Evolutionary conservation across 2,113 vertebrate genomes (phyloP).

Genomic region (Onychorhynchus coronatus): DNA sequence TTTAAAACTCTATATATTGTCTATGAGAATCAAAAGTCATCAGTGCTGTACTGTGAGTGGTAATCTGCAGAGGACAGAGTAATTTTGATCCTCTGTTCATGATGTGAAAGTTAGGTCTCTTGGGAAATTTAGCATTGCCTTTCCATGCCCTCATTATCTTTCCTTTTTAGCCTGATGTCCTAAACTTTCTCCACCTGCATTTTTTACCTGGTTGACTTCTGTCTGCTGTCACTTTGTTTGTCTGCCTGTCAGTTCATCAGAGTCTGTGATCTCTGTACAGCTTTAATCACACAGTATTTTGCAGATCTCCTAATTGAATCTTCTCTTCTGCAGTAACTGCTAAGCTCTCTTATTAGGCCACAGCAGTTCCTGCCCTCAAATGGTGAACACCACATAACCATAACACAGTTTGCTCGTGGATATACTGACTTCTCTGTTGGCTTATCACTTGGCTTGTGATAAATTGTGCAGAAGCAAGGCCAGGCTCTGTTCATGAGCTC

Average conservation of each 20-base stretch:
- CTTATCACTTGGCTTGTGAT: neutral
- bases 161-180: neutral
- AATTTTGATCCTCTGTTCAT: neutral
- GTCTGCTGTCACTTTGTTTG: neutral
- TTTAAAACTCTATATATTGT: neutral
- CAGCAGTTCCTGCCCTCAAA: neutral
- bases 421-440: neutral
- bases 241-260: neutral
- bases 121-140: neutral
- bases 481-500: neutral
- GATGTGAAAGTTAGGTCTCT: neutral
- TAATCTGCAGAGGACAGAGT: neutral
- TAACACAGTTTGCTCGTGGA: neutral
- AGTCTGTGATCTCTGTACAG: neutral
- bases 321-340: neutral
- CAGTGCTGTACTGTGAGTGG: neutral
- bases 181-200: neutral
- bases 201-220: neutral
- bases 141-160: neutral
- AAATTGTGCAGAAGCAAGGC: neutral
- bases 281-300: neutral
- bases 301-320: neutral
- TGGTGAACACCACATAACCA: neutral
- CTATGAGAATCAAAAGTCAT: neutral
- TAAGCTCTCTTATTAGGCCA: neutral